Evolutionary conservation across 2,797 vertebrate genomes (phyloP).

Genomic region (Poeciliopsis gracilis): DNA sequence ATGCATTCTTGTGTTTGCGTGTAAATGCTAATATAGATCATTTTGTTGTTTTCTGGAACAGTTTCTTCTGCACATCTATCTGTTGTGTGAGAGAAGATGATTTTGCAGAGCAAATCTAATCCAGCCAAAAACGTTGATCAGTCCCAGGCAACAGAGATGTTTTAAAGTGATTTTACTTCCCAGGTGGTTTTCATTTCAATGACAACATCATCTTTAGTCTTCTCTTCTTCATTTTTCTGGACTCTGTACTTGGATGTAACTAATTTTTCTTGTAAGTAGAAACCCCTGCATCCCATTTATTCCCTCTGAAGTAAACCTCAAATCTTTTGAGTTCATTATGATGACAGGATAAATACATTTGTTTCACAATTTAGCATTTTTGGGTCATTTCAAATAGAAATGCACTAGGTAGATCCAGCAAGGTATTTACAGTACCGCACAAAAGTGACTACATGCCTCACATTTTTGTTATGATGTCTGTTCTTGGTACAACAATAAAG

Average conservation of each 20-base stretch:
- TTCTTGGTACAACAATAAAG: not conserved
- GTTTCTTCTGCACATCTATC: conserved; percentile 31
- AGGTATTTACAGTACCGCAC: not conserved
- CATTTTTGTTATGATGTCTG: not conserved
- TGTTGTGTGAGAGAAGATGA: conserved; percentile 46
- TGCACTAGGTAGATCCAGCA: not conserved
- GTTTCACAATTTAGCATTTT: conserved; percentile 12
- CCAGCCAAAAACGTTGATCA: conserved; percentile 43
- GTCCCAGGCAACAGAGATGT: conserved; percentile 44
- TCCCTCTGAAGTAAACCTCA: conserved; percentile 3
- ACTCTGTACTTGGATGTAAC: conserved; percentile 14
- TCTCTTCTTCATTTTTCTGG: conserved; percentile 40
- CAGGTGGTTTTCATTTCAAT: conserved; percentile 72
- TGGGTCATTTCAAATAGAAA: conserved; percentile 16
- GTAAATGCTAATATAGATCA: conserved; percentile 48
- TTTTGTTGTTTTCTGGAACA: conserved; percentile 27
- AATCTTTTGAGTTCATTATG: conserved; percentile 2
- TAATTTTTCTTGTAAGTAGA: conserved; percentile 31
- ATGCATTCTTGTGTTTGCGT: conserved; percentile 22
- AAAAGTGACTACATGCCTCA: not conserved
- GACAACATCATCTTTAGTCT: conserved; percentile 62
- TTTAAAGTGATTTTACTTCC: conserved; percentile 32
- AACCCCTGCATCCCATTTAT: conserved; percentile 48
- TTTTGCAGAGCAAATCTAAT: conserved; percentile 37
- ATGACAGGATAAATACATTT: not conserved